Evolutionary conservation across 2,797 vertebrate genomes (phyloP), one percentile per base, ranked within the genome.

Genomic region (Neosalanx taihuensis): DNA sequence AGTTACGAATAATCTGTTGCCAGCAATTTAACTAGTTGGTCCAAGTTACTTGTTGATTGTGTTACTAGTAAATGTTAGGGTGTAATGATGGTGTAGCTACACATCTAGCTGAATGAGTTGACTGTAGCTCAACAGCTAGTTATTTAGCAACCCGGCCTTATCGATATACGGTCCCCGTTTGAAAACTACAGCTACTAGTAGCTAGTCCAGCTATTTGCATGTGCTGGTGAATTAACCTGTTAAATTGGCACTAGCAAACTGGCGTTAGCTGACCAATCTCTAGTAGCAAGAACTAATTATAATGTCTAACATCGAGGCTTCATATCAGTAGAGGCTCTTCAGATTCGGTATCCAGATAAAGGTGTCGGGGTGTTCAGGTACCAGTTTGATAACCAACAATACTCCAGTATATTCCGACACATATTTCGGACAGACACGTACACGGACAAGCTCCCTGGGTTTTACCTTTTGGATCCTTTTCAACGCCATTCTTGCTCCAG

Each of bases 391-490:
- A 61, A 17, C 57, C 18, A 72, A 49, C 31, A 68, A 67, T 66
- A 3, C 6, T 51, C 5, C 51, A 57, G 41, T 15, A 64, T 57
- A 1, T 3, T 13, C 41, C 10, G 12, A 41, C 9, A 41, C 35
- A 57, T 7, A 29, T 67, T 74, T 70, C 33, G 64, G 81, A 75
- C 72, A 78, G 9, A 37, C 26, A 57, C 68, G 59, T 75, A 31
- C 59, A n/a, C 61, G 12, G 51, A 41, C 70, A 70, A 61, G 69
- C n/a, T 46, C 4, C 64, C 26, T 31, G 12, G 41, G 9, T 85
- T 83, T 85, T 83, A 93, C 93, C 93, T 93, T 94, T 83, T 93
- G 85, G 70, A 94, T 94, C 89, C 93, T 78, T 85, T 94, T 94
- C 86, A 94, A 82, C 73, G 93, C 93, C 93, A 94, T 94, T 85